Base-by-base conservation (phyloP, 2,888 invertebrate genomes). In the Globia sparganii region DNA sequence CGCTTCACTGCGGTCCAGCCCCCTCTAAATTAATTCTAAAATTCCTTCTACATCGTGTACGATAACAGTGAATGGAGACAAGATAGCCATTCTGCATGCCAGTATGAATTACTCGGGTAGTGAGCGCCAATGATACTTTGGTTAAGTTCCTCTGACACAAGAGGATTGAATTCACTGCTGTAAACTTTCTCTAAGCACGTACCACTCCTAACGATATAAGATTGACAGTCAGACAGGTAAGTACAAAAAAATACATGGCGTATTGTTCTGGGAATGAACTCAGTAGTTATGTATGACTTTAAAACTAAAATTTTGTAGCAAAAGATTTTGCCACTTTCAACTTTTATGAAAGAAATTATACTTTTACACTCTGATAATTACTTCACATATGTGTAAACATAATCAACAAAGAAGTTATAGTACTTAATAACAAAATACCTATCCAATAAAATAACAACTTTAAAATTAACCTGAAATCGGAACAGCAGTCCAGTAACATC, bases 1-100 rank as follows among this genome's bases (percentile, higher is more conserved):
- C 76, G 40, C 61, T 70, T 80, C 37, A 64, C 67, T 79, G 73
- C 49, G 80, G 79, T 68, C 15, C 15, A 15, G 18, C 8, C 28
- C 28, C 58, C 37, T 46, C 43, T 58, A 65, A 65, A 83, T 81
- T 72, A n/a, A 72, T 61, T 66, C 72, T 80, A 31, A 72, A 72
- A 72, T 67, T 62, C 61, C 59, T 65, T 1, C 40, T 21, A 40
- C 18, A 8, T n/a, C 37, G 21, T 64, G 21, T 18, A 11, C 59
- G 46, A 67, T 67, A 37, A 46, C 46, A 59, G 34, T 11, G 58
- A 77, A 59, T 37, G 75, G 53, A 65, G 25, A 11, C 25, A 49
- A 34, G 64, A 40, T 65, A 37, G 31, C 49, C 9, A 74, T 75
- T 62, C 61, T 8, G 53, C 61, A 4, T 53, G 59, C 18, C 46